Evolutionary conservation across 2,797 vertebrate species (phyloP), one percentile per base, ranked within the genome.

Genomic region (Bovichtus variegatus): DNA sequence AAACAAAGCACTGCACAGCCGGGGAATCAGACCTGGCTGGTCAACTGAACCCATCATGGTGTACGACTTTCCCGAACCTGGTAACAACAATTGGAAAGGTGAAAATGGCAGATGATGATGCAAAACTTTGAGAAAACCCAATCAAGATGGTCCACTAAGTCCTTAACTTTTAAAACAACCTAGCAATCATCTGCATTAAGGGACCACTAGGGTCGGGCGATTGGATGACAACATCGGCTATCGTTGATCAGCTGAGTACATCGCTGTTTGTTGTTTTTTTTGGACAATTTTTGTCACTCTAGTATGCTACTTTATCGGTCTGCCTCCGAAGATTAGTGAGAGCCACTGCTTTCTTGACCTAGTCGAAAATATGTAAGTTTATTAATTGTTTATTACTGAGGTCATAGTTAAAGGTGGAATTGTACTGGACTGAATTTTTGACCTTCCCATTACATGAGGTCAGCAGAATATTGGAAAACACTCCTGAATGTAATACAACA

Each of bases 31-130:
- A 15, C 97, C 97, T 0, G 97, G 97, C 70, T 97, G 96, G 90
- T 98, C 97, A 2, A 76, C 95, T 0, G 97, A 97, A 21, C 97
- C 97, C 97, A 98, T 98, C 97, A 98, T 98, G 1, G 97, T 98
- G 74, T 97, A 97, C 3, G 97, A 98, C 87, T 98, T 98, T 74
- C 97, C 97, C 59, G 97, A 98, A n/a, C 97, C 97, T 98, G 86
- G 12, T 29, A 27, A 59, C 18, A 64, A 61, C n/a, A 69, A 34
- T 12, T 44, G 9, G 51, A 50, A 12, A 49, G 46, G 19, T 29
- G 54, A 49, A 41, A 25, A 58, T 5, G 62, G 29, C n/a, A 23
- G 53, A 43, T 40, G 31, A n/a, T 34, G 12, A 41, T 25, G n/a
- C 29, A 8, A 43, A 60, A 40, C 12, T 29, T 1, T 0, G 9